Base-by-base conservation (phyloP, 2,888 invertebrate genomes). In the Xestia sexstrigata region DNA sequence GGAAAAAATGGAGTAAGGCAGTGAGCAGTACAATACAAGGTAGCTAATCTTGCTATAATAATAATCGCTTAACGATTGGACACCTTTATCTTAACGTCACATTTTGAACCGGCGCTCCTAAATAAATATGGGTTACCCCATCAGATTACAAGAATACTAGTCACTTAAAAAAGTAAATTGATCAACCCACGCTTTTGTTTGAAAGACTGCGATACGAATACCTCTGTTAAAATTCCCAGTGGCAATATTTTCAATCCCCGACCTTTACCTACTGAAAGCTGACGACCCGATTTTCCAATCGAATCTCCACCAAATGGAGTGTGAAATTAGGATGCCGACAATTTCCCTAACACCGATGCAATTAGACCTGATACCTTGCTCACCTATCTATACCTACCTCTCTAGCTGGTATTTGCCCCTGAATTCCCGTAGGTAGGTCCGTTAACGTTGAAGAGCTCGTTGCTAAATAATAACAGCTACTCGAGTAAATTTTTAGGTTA, bases 281-380 rank as follows among this genome's bases (percentile, higher is more conserved):
- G 78, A 82, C 86, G 87, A 87, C 87, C 86, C 74, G 70, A 78
- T 70, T 74, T 82, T 71, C 68, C 74, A 69, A 74, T 79, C 68
- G 74, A 74, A 58, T 69, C 35, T 45, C 47, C 60, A 72, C 58
- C 75, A 42, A 83, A 49, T 70, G 70, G 75, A 8, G 80, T 84
- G 76, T 76, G 52, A 83, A 76, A 84, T 83, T 73, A 72, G 70
- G 65, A 58, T 52, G 47, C 68, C 47, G 20, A 60, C 71, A 49
- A 69, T 71, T 79, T 83, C 35, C 74, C 60, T 70, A 65, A 68
- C 39, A 55, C 23, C 45, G 35, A 63, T 70, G 70, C 30, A 79
- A 82, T 74, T 74, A 83, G 17, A 74, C 35, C n/a, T 30, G 68
- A 62, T 55, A 63, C 47, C 63, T 52, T n/a, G 62, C 35, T 35